Evolutionary conservation across 2,888 invertebrate genomes (phyloP).

Genomic region (Macrophya annulata): DNA sequence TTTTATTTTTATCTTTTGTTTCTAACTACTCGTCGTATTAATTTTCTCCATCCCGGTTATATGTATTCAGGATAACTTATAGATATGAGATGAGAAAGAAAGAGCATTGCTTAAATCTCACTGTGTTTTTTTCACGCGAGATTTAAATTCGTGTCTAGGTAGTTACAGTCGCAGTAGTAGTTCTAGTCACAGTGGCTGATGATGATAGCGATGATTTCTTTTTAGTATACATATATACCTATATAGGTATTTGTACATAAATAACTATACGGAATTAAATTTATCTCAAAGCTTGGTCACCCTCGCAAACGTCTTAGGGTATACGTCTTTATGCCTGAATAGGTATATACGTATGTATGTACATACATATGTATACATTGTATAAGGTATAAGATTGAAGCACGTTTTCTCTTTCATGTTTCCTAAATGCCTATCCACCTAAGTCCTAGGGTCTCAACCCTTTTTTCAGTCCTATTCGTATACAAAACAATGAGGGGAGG

Average conservation of each 20-base stretch:
- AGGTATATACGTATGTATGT: neutral
- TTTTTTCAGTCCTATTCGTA: neutral
- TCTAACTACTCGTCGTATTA: neutral
- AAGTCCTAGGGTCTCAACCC: neutral
- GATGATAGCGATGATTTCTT: neutral
- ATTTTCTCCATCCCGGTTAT: neutral
- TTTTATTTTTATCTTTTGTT: neutral
- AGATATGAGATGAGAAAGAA: neutral
- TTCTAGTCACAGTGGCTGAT: neutral
- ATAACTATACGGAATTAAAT: neutral
- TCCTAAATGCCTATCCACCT: neutral
- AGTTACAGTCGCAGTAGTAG: neutral
- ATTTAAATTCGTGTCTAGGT: neutral
- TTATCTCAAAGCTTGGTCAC: neutral
- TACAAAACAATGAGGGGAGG: neutral
- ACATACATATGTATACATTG: too few species aligned
- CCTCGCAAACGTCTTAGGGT: neutral
- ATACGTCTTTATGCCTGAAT: too few species aligned
- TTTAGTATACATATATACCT: too few species aligned
- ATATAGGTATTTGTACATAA: neutral
- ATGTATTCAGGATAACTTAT: neutral
- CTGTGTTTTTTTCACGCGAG: neutral
- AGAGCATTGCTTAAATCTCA: neutral
- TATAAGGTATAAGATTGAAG: neutral
- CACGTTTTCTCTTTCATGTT: neutral